These are phyloP conservation scores for Apostichopus japonicus DNA, from an alignment of 35 echinoderm and acorn worm species.

Conservation along the genomic window DNA sequence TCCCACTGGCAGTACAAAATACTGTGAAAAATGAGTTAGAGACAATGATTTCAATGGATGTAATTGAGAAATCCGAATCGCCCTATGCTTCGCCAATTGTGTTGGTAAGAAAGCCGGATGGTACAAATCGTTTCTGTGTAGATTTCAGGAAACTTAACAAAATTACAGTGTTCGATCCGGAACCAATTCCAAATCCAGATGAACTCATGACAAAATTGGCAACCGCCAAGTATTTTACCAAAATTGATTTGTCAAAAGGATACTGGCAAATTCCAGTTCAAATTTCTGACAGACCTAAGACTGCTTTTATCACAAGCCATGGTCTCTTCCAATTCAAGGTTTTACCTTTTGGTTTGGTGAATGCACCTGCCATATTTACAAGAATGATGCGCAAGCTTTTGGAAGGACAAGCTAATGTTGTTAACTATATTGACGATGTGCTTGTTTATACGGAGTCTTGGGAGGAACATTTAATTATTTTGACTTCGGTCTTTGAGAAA, in stretches of 20 bases:
- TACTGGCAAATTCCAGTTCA: slow-evolving; percentile 52
- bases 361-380: too few relatives aligned
- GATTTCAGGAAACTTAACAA: slow-evolving; percentile 50
- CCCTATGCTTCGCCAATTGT: slow-evolving; percentile 69
- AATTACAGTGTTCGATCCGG: slow-evolving; percentile 58
- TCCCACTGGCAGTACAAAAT: slow-evolving; percentile 23
- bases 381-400: too few relatives aligned
- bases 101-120: slow-evolving; percentile 54
- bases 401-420: too few relatives aligned
- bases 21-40: slow-evolving; percentile 32
- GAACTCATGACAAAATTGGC: slow-evolving; percentile 27
- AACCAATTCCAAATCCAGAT: slow-evolving; percentile 56
- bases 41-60: slow-evolving; percentile 47
- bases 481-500: slow-evolving; percentile 27
- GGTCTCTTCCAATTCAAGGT: not conserved
- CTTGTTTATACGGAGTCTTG: not conserved
- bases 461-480: slow-evolving; percentile 36
- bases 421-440: slow-evolving; percentile 23
- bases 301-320: slow-evolving; percentile 31
- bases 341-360: too few relatives aligned
- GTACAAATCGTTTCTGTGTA: slow-evolving; percentile 16
- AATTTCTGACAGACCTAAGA: not conserved
- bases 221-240: slow-evolving; percentile 17
- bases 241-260: slow-evolving; percentile 37
- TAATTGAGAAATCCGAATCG: slow-evolving; percentile 48